Percentiles rank a stretch among this genome's conserved stretches.
Evolutionary conservation across 2,797 vertebrate genomes (phyloP).

Genomic region (Pangasius sanitwongsei): DNA sequence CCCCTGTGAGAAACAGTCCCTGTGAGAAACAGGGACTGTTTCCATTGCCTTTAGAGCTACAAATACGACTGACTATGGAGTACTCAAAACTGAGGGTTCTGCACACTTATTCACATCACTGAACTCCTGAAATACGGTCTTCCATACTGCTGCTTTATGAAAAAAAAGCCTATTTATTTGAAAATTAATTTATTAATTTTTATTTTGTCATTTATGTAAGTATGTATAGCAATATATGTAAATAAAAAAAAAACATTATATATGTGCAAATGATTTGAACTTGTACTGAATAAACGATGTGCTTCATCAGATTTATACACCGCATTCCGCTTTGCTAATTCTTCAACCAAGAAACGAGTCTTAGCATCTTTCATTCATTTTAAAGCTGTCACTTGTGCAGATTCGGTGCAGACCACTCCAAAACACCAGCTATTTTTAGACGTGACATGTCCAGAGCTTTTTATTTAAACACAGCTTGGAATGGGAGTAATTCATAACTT

Average conservation of each 20-base stretch:
- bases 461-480: conserved; percentile 44
- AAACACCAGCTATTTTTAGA: conserved; percentile 57
- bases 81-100: neutral
- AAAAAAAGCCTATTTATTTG: conserved; percentile 89
- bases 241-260: conserved; percentile 47
- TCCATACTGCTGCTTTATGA: conserved; percentile 79
- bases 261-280: conserved; percentile 14
- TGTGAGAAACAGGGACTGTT: conserved; percentile 11
- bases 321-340: neutral
- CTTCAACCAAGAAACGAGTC: neutral
- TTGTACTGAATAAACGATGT: conserved; percentile 27
- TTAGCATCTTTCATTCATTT: neutral
- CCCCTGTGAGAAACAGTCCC: neutral
- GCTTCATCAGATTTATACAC: neutral
- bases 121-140: conserved; percentile 65
- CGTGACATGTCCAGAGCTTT: conserved; percentile 58
- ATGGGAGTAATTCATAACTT: conserved; percentile 46
- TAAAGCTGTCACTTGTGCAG: conserved; percentile 1
- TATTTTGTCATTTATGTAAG: conserved; percentile 67
- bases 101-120: conserved; percentile 45
- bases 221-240: conserved; percentile 66
- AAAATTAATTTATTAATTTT: conserved; percentile 90
- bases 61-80: neutral
- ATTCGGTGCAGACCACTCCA: conserved; percentile 38
- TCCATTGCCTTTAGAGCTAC: neutral